phyloP scores from a whole-genome alignment of 2,797 vertebrate genomes.

The Rhinichthys osculus region DNA sequence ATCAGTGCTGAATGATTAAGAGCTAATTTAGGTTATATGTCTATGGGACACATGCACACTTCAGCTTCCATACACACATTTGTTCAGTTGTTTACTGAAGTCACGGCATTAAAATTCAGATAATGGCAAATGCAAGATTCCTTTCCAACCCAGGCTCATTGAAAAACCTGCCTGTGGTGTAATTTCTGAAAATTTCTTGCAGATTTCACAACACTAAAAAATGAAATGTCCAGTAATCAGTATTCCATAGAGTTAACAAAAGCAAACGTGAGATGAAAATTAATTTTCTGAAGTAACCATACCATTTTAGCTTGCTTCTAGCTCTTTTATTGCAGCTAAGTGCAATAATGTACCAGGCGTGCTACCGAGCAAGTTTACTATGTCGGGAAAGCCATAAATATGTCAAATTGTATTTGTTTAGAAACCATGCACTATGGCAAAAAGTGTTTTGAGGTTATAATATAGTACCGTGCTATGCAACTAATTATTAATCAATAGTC shows the following conservation, averaged over 20 bases:
- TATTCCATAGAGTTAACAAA: neutral
- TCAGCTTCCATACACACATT: neutral
- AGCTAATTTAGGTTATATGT: neutral
- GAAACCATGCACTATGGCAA: neutral
- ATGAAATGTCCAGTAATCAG: neutral
- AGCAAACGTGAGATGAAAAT: neutral
- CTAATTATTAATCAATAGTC: too few relatives aligned
- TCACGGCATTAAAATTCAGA: neutral
- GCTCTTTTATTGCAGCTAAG: neutral
- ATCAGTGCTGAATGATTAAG: neutral
- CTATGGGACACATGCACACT: neutral
- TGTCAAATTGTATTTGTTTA: neutral
- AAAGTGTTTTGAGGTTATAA: neutral
- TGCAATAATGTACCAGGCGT: neutral
- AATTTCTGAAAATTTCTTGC: neutral
- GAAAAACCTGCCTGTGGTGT: neutral
- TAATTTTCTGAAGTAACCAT: neutral
- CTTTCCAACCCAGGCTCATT: neutral
- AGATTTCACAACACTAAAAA: constrained; percentile 6
- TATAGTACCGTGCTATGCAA: neutral
- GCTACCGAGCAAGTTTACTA: neutral
- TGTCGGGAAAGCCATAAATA: neutral
- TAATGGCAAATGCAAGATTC: neutral
- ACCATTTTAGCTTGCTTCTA: neutral
- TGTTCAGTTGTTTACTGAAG: neutral